phyloP scores from a whole-genome alignment of 2,113 vertebrate species.

The Myotis davidii region DNA sequence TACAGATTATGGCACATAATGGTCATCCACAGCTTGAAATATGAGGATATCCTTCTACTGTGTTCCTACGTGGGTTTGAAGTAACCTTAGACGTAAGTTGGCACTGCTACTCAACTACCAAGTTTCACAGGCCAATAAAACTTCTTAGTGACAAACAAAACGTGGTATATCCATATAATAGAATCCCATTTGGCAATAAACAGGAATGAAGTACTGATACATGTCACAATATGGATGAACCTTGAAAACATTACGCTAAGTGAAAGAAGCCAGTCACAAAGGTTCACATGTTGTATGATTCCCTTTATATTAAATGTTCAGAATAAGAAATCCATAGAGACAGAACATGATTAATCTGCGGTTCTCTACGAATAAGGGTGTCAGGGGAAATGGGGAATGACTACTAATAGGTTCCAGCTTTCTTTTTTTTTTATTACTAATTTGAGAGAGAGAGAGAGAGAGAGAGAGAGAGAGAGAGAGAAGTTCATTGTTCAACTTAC shows the following conservation, averaged over 20 bases:
- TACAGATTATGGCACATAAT: background rate
- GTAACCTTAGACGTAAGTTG: constrained; percentile 24
- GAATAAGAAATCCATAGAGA: background rate
- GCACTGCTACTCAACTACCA: background rate
- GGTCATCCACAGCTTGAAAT: background rate
- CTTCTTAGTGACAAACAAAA: constrained; percentile 18
- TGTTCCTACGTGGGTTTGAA: background rate
- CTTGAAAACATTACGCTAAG: background rate
- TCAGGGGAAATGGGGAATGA: background rate
- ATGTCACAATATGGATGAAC: background rate
- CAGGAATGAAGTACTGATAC: background rate
- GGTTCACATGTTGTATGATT: background rate
- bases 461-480: background rate
- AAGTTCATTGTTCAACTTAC: background rate
- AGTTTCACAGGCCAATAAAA: background rate
- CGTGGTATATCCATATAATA: background rate
- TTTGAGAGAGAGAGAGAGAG: background rate
- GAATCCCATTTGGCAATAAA: background rate
- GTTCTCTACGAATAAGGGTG: background rate
- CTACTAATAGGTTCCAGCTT: background rate
- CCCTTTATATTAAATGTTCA: background rate
- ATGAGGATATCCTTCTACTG: background rate
- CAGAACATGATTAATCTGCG: background rate
- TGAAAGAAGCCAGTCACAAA: background rate
- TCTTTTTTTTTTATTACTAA: background rate